A percentile compares a stretch with the other conserved stretches of the same genome.
Evolutionary conservation across 1,140 invertebrate species (phyloP).

Genomic region (Drosophila sucinea): DNA sequence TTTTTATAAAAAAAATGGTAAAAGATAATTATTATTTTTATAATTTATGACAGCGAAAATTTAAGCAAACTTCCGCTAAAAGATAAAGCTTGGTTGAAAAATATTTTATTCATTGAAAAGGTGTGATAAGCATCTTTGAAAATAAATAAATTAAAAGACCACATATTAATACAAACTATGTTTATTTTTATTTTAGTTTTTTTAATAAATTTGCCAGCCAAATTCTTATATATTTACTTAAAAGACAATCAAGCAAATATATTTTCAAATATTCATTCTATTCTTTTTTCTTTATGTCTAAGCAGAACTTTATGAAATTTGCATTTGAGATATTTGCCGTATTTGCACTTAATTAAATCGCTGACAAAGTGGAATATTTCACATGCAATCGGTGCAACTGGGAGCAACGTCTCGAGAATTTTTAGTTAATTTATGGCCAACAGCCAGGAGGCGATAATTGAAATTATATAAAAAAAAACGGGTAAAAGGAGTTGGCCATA

Average conservation of each 20-base stretch:
- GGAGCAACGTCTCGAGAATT: slow-evolving; percentile 47
- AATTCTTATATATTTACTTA: neutral
- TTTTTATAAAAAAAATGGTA: too few relatives aligned
- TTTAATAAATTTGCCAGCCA: neutral
- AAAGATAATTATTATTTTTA: too few relatives aligned
- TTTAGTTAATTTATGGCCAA: slow-evolving; percentile 72
- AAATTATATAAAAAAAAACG: slow-evolving; percentile 66
- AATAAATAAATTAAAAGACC: too few relatives aligned
- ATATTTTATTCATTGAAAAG: too few relatives aligned
- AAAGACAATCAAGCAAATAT: neutral
- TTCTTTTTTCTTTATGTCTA: neutral
- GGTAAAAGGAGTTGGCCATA: slow-evolving; percentile 2
- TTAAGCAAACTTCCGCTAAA: too few relatives aligned
- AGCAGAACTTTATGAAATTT: slow-evolving; percentile 32
- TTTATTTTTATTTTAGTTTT: neutral
- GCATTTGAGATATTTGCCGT: slow-evolving; percentile 24
- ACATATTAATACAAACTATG: too few relatives aligned
- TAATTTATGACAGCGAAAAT: too few relatives aligned
- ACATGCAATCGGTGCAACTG: slow-evolving; percentile 60
- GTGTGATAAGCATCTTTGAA: too few relatives aligned
- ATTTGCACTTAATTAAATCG: slow-evolving; percentile 70
- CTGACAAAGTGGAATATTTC: slow-evolving; percentile 49
- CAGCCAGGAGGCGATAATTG: slow-evolving; percentile 77
- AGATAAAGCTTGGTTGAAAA: too few relatives aligned
- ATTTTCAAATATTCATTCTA: neutral